These are phyloP conservation scores for Magallana angulata DNA, from an alignment of 1,140 invertebrate genomes.

Conservation along the genomic window DNA sequence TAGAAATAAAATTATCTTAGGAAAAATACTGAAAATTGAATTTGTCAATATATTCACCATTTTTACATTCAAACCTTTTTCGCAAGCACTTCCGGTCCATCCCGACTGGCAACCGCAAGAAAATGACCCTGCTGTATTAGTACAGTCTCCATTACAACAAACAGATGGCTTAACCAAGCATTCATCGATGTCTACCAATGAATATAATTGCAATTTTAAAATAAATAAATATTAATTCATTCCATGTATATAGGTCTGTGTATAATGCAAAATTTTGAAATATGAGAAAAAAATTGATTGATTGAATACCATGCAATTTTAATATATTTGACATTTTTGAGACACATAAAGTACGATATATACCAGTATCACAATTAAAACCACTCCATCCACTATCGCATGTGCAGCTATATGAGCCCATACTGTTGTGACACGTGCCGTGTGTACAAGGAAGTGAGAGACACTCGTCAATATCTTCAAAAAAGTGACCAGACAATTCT, in stretches of 20 bases:
- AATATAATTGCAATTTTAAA: too few species aligned
- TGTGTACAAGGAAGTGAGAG: not conserved
- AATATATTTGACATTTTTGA: too few species aligned
- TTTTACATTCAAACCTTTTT: not conserved
- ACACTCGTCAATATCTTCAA: conserved; percentile 50
- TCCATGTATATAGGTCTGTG: too few species aligned
- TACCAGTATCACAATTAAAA: not conserved
- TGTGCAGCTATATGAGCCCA: conserved; percentile 38
- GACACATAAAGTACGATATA: too few species aligned
- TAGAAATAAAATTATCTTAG: not conserved
- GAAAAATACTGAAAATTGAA: not conserved
- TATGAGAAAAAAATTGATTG: too few species aligned
- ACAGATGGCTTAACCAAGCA: conserved; percentile 13
- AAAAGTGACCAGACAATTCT: too few species aligned
- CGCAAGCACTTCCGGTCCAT: not conserved
- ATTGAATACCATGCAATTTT: too few species aligned
- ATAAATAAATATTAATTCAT: too few species aligned
- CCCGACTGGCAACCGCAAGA: conserved; percentile 28
- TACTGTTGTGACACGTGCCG: conserved; percentile 29
- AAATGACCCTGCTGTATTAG: conserved; percentile 16
- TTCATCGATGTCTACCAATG: not conserved
- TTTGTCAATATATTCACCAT: not conserved
- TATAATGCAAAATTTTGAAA: too few species aligned
- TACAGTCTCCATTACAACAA: conserved; percentile 50
- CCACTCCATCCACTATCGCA: conserved; percentile 23